Base-by-base conservation (phyloP, 2,888 invertebrate genomes). In the Melipona bicolor region DNA sequence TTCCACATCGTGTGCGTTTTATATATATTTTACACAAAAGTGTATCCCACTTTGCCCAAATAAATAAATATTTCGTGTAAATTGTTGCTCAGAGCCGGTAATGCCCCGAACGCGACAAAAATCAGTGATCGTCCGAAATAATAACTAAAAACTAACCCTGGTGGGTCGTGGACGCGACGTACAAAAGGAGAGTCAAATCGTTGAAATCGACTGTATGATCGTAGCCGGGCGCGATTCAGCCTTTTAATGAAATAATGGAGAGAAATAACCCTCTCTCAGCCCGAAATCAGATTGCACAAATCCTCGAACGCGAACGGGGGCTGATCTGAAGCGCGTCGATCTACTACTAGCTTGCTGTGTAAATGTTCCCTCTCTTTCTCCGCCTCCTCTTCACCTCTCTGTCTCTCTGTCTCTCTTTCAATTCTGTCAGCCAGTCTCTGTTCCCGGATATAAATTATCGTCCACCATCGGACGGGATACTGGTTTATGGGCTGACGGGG, bases 381-480 rank as follows among this genome's bases (percentile, higher is more conserved):
- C 5, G 21, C n/a, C 17, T 3, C 15, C 67, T 59, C 56, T 9
- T n/a, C 17, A 54, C 36, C 54, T 43, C 43, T 67, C 67, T 3
- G 65, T 19, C 36, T 56, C 24, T 56, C 27, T 67, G 56, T 27
- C 50, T 64, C 43, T 49, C 27, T 50, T 0, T 74, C 64, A 65
- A 83, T 83, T 81, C 69, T 32, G 43, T 70, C 79, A 75, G 77
- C 56, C 72, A 43, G 64, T 74, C 78, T 80, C 64, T 73, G 77
- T 80, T 54, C 77, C 78, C 77, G 73, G 77, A 83, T 88, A 80
- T 71, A 85, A 85, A 88, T 83, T 88, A 77, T 83, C 72, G 70
- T 70, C 88, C 36, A 52, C 74, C 77, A 79, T 68, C 62, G 67
- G 67, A 70, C 77, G 69, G 69, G 67, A 83, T 83, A 79, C 79